Evolutionary conservation across 2,113 vertebrate species (phyloP).

Genomic region (Asarcornis scutulata): DNA sequence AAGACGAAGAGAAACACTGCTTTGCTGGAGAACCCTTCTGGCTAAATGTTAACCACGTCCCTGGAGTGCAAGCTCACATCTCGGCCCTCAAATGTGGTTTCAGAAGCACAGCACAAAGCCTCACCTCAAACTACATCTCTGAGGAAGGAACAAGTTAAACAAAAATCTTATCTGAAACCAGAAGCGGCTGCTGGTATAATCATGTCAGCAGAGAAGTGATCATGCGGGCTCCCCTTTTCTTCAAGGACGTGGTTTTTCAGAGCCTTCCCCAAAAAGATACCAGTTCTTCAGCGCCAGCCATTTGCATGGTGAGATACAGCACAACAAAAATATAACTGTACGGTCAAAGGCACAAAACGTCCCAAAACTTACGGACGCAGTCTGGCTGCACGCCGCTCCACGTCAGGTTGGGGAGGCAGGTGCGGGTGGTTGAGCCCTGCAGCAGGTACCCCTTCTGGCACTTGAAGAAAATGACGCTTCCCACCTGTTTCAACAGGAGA

Average conservation of each 20-base stretch:
- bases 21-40: neutral
- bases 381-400: slow-evolving; percentile 95
- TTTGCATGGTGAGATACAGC: fast-evolving
- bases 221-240: neutral
- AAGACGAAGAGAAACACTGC: neutral
- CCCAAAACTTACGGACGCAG: slow-evolving; percentile 87
- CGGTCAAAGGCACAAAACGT: fast-evolving
- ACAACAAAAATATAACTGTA: fast-evolving
- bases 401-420: slow-evolving; percentile 95
- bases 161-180: neutral
- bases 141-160: neutral
- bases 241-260: fast-evolving
- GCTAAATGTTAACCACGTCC: neutral
- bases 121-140: neutral
- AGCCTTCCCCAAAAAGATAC: neutral
- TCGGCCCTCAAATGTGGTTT: neutral
- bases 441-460: slow-evolving; percentile 96
- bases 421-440: slow-evolving; percentile 94
- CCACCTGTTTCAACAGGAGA: slow-evolving; percentile 71
- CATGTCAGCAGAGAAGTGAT: fast-evolving
- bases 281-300: neutral
- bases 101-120: neutral
- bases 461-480: slow-evolving; percentile 89
- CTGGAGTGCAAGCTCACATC: neutral
- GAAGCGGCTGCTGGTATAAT: neutral